A percentile compares a stretch with the other conserved stretches of the same genome.
phyloP scores from a whole-genome alignment of 2,888 invertebrate genomes.

The Orchesella flavescens region DNA sequence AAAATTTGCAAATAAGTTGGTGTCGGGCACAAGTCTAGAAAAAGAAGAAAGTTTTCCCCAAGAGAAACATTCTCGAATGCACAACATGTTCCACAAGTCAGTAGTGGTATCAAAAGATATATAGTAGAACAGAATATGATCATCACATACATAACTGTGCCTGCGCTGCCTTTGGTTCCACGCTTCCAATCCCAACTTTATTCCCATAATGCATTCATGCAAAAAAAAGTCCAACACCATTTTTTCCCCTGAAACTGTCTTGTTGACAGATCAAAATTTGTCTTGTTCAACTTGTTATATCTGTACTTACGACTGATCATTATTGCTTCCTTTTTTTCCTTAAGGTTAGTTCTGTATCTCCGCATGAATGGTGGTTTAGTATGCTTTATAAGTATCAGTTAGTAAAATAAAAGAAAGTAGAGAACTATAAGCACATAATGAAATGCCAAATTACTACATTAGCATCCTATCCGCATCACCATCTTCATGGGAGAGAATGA shows the following conservation, averaged over 20 bases:
- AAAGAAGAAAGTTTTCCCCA: too few species aligned
- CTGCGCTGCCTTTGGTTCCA: too few species aligned
- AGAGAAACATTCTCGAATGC: too few species aligned
- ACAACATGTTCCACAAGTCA: too few species aligned
- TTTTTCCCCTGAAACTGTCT: constrained; percentile 39
- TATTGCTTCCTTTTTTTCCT: too few species aligned
- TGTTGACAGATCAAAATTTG: constrained; percentile 55
- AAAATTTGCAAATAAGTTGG: too few species aligned
- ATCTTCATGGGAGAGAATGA: background rate
- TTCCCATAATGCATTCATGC: too few species aligned
- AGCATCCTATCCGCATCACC: background rate
- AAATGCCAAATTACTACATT: constrained; percentile 1
- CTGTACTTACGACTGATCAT: background rate
- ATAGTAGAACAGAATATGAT: too few species aligned
- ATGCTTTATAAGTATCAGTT: background rate
- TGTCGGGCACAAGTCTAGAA: too few species aligned
- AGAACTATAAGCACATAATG: background rate
- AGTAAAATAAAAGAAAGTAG: background rate
- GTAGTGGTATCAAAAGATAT: too few species aligned
- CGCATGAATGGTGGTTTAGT: background rate
- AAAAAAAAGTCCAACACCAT: background rate
- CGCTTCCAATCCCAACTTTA: too few species aligned
- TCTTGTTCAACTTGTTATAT: constrained; percentile 18
- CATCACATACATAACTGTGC: too few species aligned
- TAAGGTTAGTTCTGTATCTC: background rate